These are phyloP conservation scores for Premnoplex brunnescens DNA, from an alignment of 2,797 vertebrate species.

Conservation along the genomic window DNA sequence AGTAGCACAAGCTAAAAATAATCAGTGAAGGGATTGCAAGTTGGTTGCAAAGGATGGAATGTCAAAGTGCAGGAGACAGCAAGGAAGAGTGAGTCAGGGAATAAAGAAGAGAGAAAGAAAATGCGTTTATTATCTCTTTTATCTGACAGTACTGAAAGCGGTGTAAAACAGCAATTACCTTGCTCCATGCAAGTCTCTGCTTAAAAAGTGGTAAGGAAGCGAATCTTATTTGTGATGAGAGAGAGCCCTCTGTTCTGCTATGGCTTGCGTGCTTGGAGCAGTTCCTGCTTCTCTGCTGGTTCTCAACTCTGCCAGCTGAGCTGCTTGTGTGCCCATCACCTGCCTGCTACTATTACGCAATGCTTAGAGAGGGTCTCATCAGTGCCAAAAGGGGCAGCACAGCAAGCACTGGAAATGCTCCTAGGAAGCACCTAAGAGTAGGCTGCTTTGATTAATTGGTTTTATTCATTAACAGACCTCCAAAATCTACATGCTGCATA, in stretches of 20 bases:
- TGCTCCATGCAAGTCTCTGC: neutral
- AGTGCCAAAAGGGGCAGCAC: neutral
- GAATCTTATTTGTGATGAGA: neutral
- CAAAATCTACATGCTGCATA: neutral
- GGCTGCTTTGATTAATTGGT: neutral
- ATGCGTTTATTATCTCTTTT: neutral
- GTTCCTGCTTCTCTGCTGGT: neutral
- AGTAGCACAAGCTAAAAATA: constrained; percentile 30
- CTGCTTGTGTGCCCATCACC: neutral
- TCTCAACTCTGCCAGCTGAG: neutral
- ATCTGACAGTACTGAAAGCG: neutral
- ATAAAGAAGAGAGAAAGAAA: neutral
- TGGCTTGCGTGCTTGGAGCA: neutral
- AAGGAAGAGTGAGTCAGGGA: constrained; percentile 15
- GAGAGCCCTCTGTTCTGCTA: neutral
- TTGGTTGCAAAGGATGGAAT: constrained; percentile 11
- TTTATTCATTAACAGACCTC: neutral
- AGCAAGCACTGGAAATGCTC: neutral
- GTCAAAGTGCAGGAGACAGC: constrained; percentile 16
- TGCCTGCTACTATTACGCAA: neutral
- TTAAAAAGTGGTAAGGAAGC: neutral
- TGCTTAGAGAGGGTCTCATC: neutral
- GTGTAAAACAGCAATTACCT: constrained; percentile 5
- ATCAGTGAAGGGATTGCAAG: constrained; percentile 16
- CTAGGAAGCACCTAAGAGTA: neutral